Evolutionary conservation across 1,140 invertebrate genomes (phyloP).

Genomic region (Hypothenemus hampei): DNA sequence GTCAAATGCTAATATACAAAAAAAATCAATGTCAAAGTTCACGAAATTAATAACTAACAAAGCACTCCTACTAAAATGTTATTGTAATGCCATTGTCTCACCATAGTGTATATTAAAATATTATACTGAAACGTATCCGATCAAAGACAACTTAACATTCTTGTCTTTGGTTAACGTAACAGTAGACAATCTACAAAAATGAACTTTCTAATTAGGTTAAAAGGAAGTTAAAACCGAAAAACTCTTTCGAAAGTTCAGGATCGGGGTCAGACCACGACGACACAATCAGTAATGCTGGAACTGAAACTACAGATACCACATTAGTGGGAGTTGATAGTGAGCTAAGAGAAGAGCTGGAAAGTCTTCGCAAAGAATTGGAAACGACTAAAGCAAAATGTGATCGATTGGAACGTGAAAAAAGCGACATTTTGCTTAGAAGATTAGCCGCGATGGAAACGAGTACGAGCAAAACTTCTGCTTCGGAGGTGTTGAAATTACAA

Average conservation of each 20-base stretch:
- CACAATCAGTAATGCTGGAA: slow-evolving; percentile 47
- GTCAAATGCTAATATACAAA: too few relatives aligned
- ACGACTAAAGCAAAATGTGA: slow-evolving; percentile 63
- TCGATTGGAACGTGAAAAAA: slow-evolving; percentile 78
- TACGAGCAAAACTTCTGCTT: slow-evolving; percentile 63
- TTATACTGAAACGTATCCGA: too few relatives aligned
- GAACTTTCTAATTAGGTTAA: slow-evolving; percentile 53
- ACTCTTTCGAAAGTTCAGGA: slow-evolving; percentile 24
- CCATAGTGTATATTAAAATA: too few relatives aligned
- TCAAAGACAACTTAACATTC: too few relatives aligned
- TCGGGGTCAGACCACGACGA: slow-evolving; percentile 48
- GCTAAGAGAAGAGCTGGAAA: slow-evolving; percentile 61
- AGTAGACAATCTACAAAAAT: too few relatives aligned
- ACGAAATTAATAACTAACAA: too few relatives aligned
- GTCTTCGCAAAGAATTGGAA: slow-evolving; percentile 59
- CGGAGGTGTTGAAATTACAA: slow-evolving; percentile 66
- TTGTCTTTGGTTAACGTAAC: too few relatives aligned
- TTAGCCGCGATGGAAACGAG: slow-evolving; percentile 69
- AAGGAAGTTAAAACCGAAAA: slow-evolving; percentile 26
- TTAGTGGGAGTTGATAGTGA: slow-evolving; percentile 47
- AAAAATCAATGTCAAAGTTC: too few relatives aligned
- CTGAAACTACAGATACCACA: slow-evolving; percentile 54
- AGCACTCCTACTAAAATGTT: too few relatives aligned
- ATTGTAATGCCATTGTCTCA: too few relatives aligned
- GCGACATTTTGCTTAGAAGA: slow-evolving; percentile 72